phyloP scores from a whole-genome alignment of 2,113 vertebrate genomes.

The Buteo buteo region DNA sequence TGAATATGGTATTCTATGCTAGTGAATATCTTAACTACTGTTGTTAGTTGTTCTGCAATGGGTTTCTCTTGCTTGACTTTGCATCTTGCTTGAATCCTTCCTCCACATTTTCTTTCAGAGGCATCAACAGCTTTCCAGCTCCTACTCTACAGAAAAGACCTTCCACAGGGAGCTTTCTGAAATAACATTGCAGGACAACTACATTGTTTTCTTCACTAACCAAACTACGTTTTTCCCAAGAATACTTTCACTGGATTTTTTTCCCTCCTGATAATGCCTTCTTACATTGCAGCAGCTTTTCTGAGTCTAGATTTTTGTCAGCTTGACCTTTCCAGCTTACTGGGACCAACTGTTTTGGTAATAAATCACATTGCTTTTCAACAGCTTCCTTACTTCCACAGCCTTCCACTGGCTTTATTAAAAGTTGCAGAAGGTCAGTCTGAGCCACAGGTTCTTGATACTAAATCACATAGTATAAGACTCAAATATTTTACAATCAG shows the following conservation, averaged over 20 bases:
- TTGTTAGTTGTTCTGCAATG: not conserved
- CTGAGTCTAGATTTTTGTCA: slow-evolving; percentile 19
- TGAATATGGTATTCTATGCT: not conserved
- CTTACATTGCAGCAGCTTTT: not conserved
- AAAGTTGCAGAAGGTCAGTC: not conserved
- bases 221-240: not conserved
- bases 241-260: not conserved
- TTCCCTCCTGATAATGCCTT: not conserved
- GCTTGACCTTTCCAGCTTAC: slow-evolving; percentile 3
- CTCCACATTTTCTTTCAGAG: not conserved
- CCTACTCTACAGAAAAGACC: not conserved
- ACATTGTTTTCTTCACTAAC: not conserved
- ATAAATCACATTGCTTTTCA: not conserved
- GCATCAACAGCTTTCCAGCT: not conserved
- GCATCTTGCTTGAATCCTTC: not conserved
- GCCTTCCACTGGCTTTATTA: not conserved
- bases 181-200: not conserved
- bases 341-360: not conserved
- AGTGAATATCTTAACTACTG: not conserved
- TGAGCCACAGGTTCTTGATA: not conserved
- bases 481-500: not conserved
- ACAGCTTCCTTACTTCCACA: not conserved
- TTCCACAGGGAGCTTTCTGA: not conserved
- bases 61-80: not conserved
- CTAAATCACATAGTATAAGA: not conserved